Percentiles rank a stretch among this genome's conserved stretches.
Evolutionary conservation across 2,113 vertebrate species (phyloP).

Genomic region (Hippopotamus amphibius): DNA sequence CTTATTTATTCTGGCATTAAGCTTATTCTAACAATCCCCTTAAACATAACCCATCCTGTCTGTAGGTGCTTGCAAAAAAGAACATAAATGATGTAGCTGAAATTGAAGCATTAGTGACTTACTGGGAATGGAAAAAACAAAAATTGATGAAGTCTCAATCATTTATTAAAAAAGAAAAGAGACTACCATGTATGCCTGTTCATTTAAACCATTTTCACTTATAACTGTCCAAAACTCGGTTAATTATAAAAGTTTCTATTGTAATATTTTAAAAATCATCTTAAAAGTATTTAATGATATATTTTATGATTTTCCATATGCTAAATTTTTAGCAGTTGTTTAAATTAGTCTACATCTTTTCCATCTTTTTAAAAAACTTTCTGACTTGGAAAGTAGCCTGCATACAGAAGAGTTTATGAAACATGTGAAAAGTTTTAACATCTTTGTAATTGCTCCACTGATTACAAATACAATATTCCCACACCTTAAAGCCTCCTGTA

Average conservation of each 20-base stretch:
- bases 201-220: background rate
- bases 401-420: background rate
- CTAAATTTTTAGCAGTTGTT: background rate
- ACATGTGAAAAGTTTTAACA: background rate
- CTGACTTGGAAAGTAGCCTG: background rate
- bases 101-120: background rate
- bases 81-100: background rate
- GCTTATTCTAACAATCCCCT: background rate
- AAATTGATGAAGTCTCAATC: background rate
- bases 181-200: background rate
- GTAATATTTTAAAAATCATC: background rate
- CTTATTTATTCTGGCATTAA: background rate
- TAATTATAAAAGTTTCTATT: background rate
- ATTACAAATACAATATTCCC: background rate
- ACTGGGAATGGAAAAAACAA: background rate
- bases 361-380: background rate
- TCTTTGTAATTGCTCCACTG: background rate
- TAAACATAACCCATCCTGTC: background rate
- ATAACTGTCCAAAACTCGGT: background rate
- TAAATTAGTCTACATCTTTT: background rate
- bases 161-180: background rate
- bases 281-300: conserved; percentile 16
- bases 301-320: background rate
- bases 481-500: background rate
- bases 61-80: background rate